Percentiles rank a stretch among this genome's conserved stretches.
Conservation (phyloP, 2,113 vertebrate genomes). For the Chaenogobius annularis region DNA sequence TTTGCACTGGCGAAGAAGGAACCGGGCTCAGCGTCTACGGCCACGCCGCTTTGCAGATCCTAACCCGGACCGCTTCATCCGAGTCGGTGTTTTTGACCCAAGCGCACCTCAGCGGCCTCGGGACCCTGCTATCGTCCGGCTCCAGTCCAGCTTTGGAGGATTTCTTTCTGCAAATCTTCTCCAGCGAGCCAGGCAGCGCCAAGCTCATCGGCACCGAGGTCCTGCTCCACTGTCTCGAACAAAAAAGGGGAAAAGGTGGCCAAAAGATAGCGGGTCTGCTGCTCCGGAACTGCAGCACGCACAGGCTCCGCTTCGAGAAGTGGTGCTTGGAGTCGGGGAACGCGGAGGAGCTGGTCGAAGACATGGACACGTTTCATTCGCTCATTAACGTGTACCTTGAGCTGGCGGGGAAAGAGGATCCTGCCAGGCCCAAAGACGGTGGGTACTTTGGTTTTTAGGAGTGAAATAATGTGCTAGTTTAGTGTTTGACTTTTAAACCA, state of each 20-base stretch:
- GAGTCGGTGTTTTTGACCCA: slow-evolving; percentile 69
- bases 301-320: slow-evolving; percentile 85
- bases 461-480: too few relatives aligned
- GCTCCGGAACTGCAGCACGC: slow-evolving; percentile 79
- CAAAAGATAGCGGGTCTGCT: slow-evolving; percentile 73
- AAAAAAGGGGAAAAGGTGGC: slow-evolving; percentile 31
- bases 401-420: slow-evolving; percentile 48
- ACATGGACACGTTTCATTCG: slow-evolving; percentile 72
- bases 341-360: slow-evolving; percentile 58
- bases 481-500: too few relatives aligned
- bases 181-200: slow-evolving; percentile 73
- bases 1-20: slow-evolving; percentile 35
- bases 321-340: slow-evolving; percentile 80
- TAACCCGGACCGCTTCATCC: slow-evolving; percentile 65
- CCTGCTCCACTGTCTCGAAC: slow-evolving; percentile 81
- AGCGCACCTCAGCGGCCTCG: slow-evolving; percentile 80
- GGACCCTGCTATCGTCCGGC: slow-evolving; percentile 76
- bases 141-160: slow-evolving; percentile 76
- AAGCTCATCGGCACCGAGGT: slow-evolving; percentile 69
- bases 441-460: slow-evolving; percentile 2
- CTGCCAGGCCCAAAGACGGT: slow-evolving; percentile 70
- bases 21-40: slow-evolving; percentile 80
- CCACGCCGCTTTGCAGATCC: slow-evolving; percentile 77
- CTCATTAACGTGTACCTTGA: slow-evolving; percentile 80
- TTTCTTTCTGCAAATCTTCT: slow-evolving; percentile 78